Conservation (phyloP, 1,140 invertebrate genomes). For the Sarcophaga bullata region DNA sequence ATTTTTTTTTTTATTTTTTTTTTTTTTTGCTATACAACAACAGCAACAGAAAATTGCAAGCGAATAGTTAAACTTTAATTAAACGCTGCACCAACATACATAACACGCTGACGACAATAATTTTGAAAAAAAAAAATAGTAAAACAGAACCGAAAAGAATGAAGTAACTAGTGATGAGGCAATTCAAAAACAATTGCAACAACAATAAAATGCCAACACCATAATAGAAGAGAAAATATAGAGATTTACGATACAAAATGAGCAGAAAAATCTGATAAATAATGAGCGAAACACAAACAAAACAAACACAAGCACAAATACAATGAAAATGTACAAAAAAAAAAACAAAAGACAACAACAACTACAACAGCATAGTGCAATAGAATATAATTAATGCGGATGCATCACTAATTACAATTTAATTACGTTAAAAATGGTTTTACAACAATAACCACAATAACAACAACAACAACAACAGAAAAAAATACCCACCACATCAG, state of each 20-base stretch:
- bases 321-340: no score
- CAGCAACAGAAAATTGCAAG: neutral
- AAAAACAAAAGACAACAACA: no score
- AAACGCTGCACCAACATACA: neutral
- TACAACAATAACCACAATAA: neutral
- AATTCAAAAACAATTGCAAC: neutral
- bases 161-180: neutral
- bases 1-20: no score
- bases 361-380: neutral
- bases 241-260: neutral
- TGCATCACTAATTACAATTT: constrained; percentile 45
- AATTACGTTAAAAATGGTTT: constrained; percentile 35
- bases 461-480: neutral
- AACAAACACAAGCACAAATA: neutral
- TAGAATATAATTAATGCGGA: neutral
- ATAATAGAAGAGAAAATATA: neutral
- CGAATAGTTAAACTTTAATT: neutral
- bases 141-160: no score
- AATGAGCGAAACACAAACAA: neutral
- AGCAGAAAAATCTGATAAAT: neutral
- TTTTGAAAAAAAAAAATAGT: neutral
- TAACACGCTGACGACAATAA: neutral
- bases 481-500: neutral
- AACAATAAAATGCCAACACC: neutral
- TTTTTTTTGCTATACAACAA: neutral